A percentile compares a stretch with the other conserved stretches of the same genome.
These are phyloP conservation scores for Eulemur coronatus DNA, from an alignment of 2,797 vertebrate species.

Conservation along the genomic window DNA sequence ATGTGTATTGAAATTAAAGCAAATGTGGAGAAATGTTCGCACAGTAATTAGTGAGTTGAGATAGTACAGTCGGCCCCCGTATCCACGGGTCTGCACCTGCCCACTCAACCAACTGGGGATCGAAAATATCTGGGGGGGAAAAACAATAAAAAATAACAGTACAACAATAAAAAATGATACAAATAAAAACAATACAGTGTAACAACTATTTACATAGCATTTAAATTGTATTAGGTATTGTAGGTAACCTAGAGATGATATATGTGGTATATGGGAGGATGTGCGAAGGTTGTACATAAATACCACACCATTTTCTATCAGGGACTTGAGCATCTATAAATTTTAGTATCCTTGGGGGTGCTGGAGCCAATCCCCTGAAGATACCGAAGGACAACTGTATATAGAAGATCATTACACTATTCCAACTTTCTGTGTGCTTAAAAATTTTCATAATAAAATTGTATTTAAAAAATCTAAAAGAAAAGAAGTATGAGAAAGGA, in stretches of 20 bases:
- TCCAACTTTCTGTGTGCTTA: background rate
- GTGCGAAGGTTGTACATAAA: background rate
- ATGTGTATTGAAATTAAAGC: background rate
- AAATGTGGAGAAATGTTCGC: background rate
- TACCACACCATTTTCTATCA: background rate
- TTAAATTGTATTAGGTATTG: background rate
- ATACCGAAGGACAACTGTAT: background rate
- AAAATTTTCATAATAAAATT: background rate
- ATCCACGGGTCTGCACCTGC: background rate
- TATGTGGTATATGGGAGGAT: background rate
- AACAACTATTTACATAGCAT: background rate
- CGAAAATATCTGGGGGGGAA: background rate
- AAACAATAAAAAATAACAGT: background rate
- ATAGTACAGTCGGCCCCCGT: no score
- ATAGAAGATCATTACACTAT: background rate
- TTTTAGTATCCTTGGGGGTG: background rate
- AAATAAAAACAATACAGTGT: background rate
- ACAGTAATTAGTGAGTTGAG: background rate
- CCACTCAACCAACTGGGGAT: background rate
- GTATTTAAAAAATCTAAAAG: background rate
- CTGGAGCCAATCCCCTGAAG: background rate
- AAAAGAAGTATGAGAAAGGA: background rate
- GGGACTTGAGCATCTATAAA: background rate
- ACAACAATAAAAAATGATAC: background rate
- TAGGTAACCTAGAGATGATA: background rate